Base-by-base conservation (phyloP, 2,888 invertebrate genomes). In the Baccha elongata region DNA sequence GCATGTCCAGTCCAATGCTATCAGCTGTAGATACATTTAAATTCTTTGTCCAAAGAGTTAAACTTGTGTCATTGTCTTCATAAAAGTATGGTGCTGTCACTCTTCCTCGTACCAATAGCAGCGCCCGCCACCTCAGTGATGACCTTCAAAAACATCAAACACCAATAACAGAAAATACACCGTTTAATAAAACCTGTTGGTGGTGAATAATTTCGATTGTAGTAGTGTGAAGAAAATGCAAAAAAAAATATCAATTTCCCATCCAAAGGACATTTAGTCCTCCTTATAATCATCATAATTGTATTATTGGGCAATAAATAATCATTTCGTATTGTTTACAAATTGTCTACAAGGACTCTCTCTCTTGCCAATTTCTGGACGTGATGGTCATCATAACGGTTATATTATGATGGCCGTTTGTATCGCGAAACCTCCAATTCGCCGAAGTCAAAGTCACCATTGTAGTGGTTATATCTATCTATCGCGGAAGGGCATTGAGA, bases 271-370 rank as follows among this genome's bases (percentile, higher is more conserved):
- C 69, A 58, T 26, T 58, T 37, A 62, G 40, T 50, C 78, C 52
- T 50, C 78, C 52, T 60, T 62, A 80, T 68, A 74, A 68, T 65
- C 67, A 5, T 78, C 71, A 78, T 78, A 83, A 81, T 76, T 73
- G 68, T 73, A 67, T 60, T 76, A 78, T 78, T 68, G 65, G 60
- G 37, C 72, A 64, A 72, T 78, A 83, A 83, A 83, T 83, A 78
- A 83, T 78, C 67, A 40, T 83, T 76, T 78, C 68, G 73, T 78
- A 64, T 78, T 83, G 83, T 83, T 83, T 83, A 83, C 83, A 83
- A 78, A 83, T 83, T 83, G 83, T 81, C 81, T 81, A 81, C 76
- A 81, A 81, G 81, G 81, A 76, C 81, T 81, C 60, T 7, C 35
- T 40, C 60, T 35, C 35, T 44, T 13, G 62, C 79, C 60, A 60